Base-by-base conservation (phyloP, 2,797 vertebrate species). In the Toxotes lorentzi region DNA sequence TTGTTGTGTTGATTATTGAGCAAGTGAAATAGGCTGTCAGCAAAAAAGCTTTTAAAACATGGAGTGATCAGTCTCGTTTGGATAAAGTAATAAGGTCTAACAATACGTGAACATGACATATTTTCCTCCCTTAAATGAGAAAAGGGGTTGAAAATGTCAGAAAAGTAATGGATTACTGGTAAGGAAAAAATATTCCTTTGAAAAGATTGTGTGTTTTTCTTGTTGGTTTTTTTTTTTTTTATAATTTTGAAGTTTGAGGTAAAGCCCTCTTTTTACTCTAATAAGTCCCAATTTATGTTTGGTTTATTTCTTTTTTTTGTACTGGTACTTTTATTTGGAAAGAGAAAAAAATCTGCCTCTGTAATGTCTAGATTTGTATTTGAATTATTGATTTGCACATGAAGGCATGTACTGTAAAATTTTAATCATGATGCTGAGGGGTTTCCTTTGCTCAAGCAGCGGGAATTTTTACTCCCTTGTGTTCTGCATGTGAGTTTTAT, bases 351-450 rank as follows among this genome's bases (percentile, higher is more conserved):
- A 35, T 68, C 60, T 76, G 78, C 83, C 81, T 85, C 78, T 77
- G 65, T 82, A 64, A 53, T 72, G 66, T 88, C 56, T 41, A 40
- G 70, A 79, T 83, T 75, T 77, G 69, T 79, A 38, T 87, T 84
- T 88, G 78, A 83, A 78, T 66, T 38, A 81, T 65, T 81, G 76
- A 84, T 93, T 91, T 92, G 91, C 89, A 92, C 90, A 91, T 72
- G 70, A 90, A 47, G 47, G 86, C 90, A 77, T 91, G 89, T 92
- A 91, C 92, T 92, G 91, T 93, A 90, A 85, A 72, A 32, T 62
- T 60, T 10, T 27, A 70, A 61, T 77, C 61, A 59, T 70, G 30
- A 63, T 75, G 66, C 66, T 59, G 63, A 62, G 51, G 53, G 34
- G 5, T 34, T 64, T n/a, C 77, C 54, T 79, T 75, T 73, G 24